Conservation (phyloP, 1,140 invertebrate species). For the Lithobius niger region DNA sequence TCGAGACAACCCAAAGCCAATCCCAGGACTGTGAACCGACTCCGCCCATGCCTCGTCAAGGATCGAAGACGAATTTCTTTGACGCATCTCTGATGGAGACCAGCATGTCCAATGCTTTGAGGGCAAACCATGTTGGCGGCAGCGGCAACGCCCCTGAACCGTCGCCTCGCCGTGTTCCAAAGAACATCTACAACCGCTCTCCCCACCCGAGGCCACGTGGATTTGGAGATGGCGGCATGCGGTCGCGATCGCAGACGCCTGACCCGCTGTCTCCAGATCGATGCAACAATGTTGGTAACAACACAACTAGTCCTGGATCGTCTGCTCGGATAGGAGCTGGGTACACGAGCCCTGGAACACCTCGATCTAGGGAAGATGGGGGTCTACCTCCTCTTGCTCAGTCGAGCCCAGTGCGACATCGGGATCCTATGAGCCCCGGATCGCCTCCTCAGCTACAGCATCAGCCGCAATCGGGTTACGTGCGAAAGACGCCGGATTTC, state of each 20-base stretch:
- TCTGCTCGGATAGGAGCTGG: conserved; percentile 33
- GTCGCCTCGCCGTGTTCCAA: conserved; percentile 7
- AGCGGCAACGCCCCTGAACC: neutral
- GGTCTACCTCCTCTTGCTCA: neutral
- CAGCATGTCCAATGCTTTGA: conserved; percentile 26
- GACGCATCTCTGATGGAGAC: conserved; percentile 45
- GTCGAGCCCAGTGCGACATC: conserved; percentile 13
- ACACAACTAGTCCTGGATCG: conserved; percentile 34
- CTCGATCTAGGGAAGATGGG: neutral
- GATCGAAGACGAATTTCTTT: conserved; percentile 85
- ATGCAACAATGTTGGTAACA: conserved; percentile 24
- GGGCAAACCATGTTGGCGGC: conserved; percentile 7
- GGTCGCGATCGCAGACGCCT: conserved; percentile 51
- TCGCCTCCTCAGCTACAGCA: neutral
- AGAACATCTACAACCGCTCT: conserved; percentile 11
- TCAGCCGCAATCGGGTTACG: too few species aligned
- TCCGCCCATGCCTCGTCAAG: conserved; percentile 72
- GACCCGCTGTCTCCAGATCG: conserved; percentile 44
- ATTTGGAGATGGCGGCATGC: conserved; percentile 18
- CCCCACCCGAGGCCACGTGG: conserved; percentile 20
- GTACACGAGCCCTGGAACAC: conserved; percentile 24
- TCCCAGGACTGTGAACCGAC: conserved; percentile 73
- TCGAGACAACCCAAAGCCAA: conserved; percentile 41
- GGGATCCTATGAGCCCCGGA: conserved; percentile 7
- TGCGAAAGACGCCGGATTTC: neutral